A percentile compares a stretch with the other conserved stretches of the same genome.
These are phyloP conservation scores for Melinaea menophilus DNA, from an alignment of 2,888 invertebrate genomes.

Conservation along the genomic window DNA sequence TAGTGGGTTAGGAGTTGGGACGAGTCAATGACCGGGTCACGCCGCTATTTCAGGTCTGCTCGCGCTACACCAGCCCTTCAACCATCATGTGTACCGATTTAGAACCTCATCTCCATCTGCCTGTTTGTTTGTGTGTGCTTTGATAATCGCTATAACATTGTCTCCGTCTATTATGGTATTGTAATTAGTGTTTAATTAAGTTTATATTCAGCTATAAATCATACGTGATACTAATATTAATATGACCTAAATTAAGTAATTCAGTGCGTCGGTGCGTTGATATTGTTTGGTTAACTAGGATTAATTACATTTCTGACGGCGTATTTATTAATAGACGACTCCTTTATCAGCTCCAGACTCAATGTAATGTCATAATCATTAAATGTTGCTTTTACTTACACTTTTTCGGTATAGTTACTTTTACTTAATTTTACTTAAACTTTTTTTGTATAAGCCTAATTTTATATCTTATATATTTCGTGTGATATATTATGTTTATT, in stretches of 20 bases:
- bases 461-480: too few relatives aligned
- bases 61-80: slow-evolving; percentile 54
- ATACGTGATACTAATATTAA: slow-evolving; percentile 1
- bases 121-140: too few relatives aligned
- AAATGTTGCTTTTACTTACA: too few relatives aligned
- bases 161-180: neutral
- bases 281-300: slow-evolving; percentile 50
- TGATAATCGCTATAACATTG: neutral
- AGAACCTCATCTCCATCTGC: slow-evolving; percentile 29
- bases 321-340: slow-evolving; percentile 44
- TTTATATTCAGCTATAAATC: slow-evolving; percentile 10
- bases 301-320: slow-evolving; percentile 59
- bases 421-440: too few relatives aligned
- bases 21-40: slow-evolving; percentile 78
- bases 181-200: neutral
- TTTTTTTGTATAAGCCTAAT: too few relatives aligned
- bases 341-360: slow-evolving; percentile 6
- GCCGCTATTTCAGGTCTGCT: slow-evolving; percentile 70
- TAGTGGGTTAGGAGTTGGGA: slow-evolving; percentile 75
- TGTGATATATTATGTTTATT: too few relatives aligned
- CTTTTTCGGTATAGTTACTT: too few relatives aligned
- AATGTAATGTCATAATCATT: too few relatives aligned
- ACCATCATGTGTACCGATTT: slow-evolving; percentile 66
- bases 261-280: slow-evolving; percentile 33
- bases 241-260: slow-evolving; percentile 33